Evolutionary conservation across 1,140 invertebrate species (phyloP), one percentile per base, ranked within the genome.

Genomic region (Drosophila nasuta): DNA sequence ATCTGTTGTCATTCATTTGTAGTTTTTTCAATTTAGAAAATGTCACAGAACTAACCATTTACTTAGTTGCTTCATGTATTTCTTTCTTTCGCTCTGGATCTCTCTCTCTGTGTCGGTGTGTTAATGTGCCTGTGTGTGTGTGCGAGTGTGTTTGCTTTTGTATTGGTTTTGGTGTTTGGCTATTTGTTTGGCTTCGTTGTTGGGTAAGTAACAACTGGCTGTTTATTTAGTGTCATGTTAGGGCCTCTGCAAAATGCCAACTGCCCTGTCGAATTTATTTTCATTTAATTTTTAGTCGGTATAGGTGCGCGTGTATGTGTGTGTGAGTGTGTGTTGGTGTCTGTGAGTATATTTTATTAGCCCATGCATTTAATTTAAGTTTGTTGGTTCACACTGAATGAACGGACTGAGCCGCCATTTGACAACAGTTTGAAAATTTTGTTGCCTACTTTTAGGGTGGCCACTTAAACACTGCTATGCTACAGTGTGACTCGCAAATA

Each of bases 31-130:
- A 88, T 89, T 88, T 89, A 65, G 83, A 85, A 70, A 88, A 89
- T 88, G 83, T 88, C 85, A 89, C 85, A 88, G 80, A 88, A 79
- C 85, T 89, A 89, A 88, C 85, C 85, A 88, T 83, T 88, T 88
- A 80, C 83, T 87, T 88, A 60, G 65, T 60, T 66, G 13, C 57
- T 48, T 11, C 43, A 56, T 46, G 30, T 59, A 56, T 30, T 65
- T 67, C 59, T 77, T n/a, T 75, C 30, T 51, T 8, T 15, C 35
- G 25, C 17, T 56, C 51, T 7, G 11, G 1, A 11, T 13, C 51
- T 62, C 1, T 25, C 43, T 33, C 57, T 48, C 56, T 66, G 68
- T 71, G 51, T 25, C 20, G 20, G 20, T 25, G 20, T 25, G 20
- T 25, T 25, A 25, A 25, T 70, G 43, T 35, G 10, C 35, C 8